Conservation (phyloP, 2,888 invertebrate species). For the Corbicula japonica region DNA sequence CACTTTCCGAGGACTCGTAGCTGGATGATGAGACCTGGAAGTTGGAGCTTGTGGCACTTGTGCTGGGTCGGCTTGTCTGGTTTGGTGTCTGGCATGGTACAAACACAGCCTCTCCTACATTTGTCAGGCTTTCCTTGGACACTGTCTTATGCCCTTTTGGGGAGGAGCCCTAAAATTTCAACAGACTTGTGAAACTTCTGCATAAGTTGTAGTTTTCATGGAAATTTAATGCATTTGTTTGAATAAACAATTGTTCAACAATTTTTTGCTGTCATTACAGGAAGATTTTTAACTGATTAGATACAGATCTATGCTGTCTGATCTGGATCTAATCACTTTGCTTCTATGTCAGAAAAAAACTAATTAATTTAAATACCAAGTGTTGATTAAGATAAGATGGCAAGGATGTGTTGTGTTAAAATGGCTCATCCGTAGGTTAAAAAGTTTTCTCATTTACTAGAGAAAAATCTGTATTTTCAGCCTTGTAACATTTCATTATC, state of each 20-base stretch:
- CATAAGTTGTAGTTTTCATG: no score
- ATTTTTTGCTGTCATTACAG: background rate
- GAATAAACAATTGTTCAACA: background rate
- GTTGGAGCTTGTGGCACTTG: constrained; percentile 85
- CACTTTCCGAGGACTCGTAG: constrained; percentile 82
- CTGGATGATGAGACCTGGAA: constrained; percentile 85
- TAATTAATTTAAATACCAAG: no score
- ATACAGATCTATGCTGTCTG: no score
- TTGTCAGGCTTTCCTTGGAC: constrained; percentile 68
- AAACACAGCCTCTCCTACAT: constrained; percentile 81
- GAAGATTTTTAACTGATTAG: background rate
- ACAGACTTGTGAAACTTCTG: background rate
- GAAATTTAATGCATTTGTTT: background rate
- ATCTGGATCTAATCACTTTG: no score
- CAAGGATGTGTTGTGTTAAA: no score
- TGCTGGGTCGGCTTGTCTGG: constrained; percentile 82
- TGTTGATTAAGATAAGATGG: no score
- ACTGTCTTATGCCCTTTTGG: constrained; percentile 79
- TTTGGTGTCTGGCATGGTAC: constrained; percentile 79
- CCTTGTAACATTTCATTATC: no score
- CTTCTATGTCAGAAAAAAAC: no score
- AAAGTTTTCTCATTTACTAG: no score
- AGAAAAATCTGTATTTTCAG: no score
- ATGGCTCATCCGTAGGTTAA: no score
- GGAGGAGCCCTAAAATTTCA: constrained; percentile 79